Conservation (phyloP, 2,888 invertebrate species). For the Octodonta nipae region DNA sequence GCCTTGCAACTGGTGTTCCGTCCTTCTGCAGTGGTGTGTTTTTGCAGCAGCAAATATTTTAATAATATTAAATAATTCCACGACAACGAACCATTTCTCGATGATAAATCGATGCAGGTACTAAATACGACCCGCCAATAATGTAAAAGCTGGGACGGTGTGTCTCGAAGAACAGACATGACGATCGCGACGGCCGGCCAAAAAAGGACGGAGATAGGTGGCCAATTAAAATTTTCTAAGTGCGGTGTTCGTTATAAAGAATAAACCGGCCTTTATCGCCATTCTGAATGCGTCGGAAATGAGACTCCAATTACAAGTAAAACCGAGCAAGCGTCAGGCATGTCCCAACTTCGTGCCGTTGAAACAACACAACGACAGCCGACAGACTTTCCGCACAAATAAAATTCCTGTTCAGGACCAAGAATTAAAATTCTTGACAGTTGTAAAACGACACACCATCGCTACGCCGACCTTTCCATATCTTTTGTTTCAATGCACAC, state of each 20-base stretch:
- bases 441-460: conserved; percentile 27
- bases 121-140: no score
- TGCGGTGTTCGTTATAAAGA: conserved; percentile 33
- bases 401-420: conserved; percentile 31
- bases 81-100: no score
- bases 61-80: no score
- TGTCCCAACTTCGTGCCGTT: conserved; percentile 33
- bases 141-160: no score
- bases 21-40: no score
- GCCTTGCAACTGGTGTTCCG: no score
- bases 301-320: conserved; percentile 36
- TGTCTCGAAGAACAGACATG: no score
- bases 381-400: conserved; percentile 29
- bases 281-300: conserved; percentile 37
- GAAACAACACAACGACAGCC: conserved; percentile 31
- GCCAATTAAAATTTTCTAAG: conserved; percentile 38
- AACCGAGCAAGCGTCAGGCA: conserved; percentile 34
- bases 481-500: no score
- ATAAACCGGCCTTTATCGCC: conserved; percentile 35
- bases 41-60: no score
- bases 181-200: conserved; percentile 19
- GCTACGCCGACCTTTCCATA: no score
- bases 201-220: conserved; percentile 33
- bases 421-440: conserved; percentile 34
- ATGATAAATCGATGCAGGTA: no score